phyloP scores from a whole-genome alignment of 35 echinoderm and acorn worm genomes.

The Acanthaster planci region DNA sequence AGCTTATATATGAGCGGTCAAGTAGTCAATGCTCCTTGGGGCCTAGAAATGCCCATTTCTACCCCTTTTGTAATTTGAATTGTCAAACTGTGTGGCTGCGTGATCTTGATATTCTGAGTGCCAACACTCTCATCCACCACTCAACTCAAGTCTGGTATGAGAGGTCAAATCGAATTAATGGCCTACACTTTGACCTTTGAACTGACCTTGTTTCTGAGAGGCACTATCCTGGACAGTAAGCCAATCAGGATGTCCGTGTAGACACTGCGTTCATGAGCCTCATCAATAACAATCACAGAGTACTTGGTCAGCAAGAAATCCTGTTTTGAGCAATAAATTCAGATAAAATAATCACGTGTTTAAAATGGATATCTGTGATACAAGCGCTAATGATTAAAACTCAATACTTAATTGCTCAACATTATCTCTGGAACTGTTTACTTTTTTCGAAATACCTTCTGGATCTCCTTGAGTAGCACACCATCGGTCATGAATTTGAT shows the following conservation, averaged over 20 bases:
- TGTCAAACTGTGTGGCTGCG: no score
- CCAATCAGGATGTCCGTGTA: constrained; percentile 99
- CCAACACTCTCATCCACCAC: no score
- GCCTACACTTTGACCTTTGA: background rate
- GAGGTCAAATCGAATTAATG: no score
- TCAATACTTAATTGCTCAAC: background rate
- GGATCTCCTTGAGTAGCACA: constrained; percentile 95
- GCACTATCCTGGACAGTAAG: constrained; percentile 94
- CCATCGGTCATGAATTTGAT: constrained; percentile 99
- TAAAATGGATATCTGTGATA: no score
- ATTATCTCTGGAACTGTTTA: background rate
- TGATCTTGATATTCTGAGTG: no score
- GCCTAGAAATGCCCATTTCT: no score
- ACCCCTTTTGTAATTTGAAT: no score
- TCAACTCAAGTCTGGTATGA: background rate
- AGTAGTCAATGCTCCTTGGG: no score
- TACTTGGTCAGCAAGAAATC: constrained; percentile 93
- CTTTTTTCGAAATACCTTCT: constrained; percentile 56
- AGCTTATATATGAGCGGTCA: no score
- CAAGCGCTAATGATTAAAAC: no score
- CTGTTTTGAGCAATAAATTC: constrained; percentile 18
- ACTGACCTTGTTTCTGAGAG: constrained; percentile 91
- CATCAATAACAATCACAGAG: constrained; percentile 93
- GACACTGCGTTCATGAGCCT: constrained; percentile 96
- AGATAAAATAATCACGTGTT: no score